These are phyloP conservation scores for Eulemur albifrons DNA, from an alignment of 2,797 vertebrate species.

Conservation along the genomic window DNA sequence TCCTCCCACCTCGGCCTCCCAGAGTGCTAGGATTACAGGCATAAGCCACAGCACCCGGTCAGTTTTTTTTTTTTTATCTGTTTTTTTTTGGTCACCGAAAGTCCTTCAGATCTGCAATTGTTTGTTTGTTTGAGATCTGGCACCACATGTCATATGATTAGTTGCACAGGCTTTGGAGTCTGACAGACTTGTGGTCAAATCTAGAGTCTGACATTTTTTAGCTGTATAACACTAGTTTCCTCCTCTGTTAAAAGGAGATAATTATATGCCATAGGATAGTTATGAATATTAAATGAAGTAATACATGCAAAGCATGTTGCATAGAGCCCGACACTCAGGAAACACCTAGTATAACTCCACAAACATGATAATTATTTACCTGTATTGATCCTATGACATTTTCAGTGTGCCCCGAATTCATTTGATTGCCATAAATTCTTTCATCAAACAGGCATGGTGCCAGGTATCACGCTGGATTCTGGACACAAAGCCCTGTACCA, in stretches of 20 bases:
- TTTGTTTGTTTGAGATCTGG: background rate
- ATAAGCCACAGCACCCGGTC: too few species aligned
- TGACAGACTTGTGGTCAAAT: background rate
- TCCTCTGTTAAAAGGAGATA: background rate
- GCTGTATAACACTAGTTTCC: background rate
- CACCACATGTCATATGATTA: background rate
- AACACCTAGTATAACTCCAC: background rate
- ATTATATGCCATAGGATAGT: background rate
- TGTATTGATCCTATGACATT: background rate
- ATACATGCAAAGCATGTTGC: background rate
- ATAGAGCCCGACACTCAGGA: background rate
- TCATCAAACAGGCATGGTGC: background rate
- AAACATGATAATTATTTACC: background rate
- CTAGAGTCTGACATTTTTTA: background rate
- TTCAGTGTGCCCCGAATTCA: background rate
- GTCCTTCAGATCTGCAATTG: background rate
- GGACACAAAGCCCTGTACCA: background rate
- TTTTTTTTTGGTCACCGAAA: background rate
- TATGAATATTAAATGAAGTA: background rate
- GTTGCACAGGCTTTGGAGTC: background rate
- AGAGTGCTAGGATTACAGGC: too few species aligned
- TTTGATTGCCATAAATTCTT: constrained; percentile 4
- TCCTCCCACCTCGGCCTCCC: too few species aligned
- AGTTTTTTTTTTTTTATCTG: background rate
- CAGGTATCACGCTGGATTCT: background rate